phyloP scores from a whole-genome alignment of 2,113 vertebrate species.

The Uria lomvia region DNA sequence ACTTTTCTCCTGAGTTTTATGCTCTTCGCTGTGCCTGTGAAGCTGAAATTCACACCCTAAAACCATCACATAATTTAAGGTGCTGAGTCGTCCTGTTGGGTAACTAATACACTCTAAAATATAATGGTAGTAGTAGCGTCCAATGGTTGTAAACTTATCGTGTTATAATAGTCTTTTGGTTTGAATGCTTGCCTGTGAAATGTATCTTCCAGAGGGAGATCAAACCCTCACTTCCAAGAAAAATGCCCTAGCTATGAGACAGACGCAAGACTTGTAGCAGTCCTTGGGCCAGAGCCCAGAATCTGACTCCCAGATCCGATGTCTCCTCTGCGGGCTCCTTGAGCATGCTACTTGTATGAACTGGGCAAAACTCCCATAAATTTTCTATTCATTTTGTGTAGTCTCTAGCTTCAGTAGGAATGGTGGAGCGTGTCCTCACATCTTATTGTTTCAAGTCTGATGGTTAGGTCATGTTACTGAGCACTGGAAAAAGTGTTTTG shows the following conservation, averaged over 20 bases:
- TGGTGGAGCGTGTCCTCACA: background rate
- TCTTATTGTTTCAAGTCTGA: background rate
- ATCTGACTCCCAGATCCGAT: background rate
- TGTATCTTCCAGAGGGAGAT: background rate
- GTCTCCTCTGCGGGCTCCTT: background rate
- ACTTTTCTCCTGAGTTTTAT: background rate
- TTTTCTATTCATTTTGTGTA: background rate
- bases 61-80: background rate
- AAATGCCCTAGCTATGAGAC: background rate
- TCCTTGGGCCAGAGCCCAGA: background rate
- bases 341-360: rapidly evolving
- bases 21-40: background rate
- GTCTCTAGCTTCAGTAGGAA: background rate
- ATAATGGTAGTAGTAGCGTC: background rate
- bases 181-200: background rate
- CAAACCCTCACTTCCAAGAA: background rate
- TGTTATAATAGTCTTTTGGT: background rate
- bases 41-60: background rate
- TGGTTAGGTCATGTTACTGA: background rate
- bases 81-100: background rate
- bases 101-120: background rate
- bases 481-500: background rate
- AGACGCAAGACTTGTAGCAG: background rate
- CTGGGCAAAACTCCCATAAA: background rate
- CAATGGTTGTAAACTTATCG: background rate